phyloP scores from a whole-genome alignment of 2,888 invertebrate species.

The Nomada hirtipes region DNA sequence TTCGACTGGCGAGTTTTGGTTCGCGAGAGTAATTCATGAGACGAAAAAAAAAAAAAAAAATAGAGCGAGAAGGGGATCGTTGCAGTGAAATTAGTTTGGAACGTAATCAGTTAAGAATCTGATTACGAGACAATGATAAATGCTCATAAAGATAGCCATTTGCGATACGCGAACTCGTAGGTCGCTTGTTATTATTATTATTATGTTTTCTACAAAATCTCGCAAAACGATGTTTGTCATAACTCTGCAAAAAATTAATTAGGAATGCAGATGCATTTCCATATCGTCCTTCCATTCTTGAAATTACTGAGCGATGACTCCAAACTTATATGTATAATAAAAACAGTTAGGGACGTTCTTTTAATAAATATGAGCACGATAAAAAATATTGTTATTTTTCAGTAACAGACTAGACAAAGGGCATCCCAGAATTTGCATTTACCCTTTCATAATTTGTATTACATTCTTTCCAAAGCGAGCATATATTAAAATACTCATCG shows the following conservation, averaged over 20 bases:
- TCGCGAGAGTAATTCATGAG: conserved; percentile 36
- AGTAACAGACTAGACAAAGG: too few relatives aligned
- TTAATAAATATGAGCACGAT: neutral
- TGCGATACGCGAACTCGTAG: conserved; percentile 42
- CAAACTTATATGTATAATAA: neutral
- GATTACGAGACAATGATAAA: conserved; percentile 31
- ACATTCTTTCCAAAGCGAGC: neutral
- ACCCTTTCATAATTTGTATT: conserved; percentile 7
- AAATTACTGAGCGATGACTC: conserved; percentile 15
- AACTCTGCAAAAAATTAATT: conserved; percentile 2
- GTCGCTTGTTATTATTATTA: conserved; percentile 9
- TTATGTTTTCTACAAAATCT: neutral
- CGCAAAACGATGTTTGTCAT: neutral
- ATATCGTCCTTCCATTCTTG: neutral
- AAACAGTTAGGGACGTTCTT: neutral
- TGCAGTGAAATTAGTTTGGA: conserved; percentile 37
- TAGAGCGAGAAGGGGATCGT: neutral
- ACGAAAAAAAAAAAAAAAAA: neutral
- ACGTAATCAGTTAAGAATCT: conserved; percentile 39
- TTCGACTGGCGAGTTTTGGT: conserved; percentile 35
- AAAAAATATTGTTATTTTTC: too few relatives aligned
- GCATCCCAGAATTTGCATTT: neutral
- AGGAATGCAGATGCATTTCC: conserved; percentile 1
- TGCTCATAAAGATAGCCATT: conserved; percentile 51
- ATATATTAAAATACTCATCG: neutral